Conservation (phyloP, 2,113 vertebrate species). For the Cinclus mexicanus region DNA sequence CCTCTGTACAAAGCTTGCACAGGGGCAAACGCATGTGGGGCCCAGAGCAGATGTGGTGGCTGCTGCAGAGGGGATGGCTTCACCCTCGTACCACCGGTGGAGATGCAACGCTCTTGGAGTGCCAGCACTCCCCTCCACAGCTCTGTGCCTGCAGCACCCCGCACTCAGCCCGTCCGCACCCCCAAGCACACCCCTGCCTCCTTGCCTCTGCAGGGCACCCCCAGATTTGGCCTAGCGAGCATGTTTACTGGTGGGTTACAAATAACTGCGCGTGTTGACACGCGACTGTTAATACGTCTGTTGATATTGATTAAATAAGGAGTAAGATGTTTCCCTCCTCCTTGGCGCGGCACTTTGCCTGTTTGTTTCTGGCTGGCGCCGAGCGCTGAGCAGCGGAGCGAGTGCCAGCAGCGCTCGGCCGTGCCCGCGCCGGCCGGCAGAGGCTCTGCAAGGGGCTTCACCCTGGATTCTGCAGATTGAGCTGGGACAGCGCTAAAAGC, state of each 20-base stretch:
- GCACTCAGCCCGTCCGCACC: fast-evolving
- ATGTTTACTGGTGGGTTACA: constrained; percentile 40
- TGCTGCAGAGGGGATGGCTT: neutral
- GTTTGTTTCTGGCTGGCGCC: constrained; percentile 66
- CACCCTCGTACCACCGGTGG: fast-evolving
- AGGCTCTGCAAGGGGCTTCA: constrained; percentile 43
- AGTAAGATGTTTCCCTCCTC: constrained; percentile 66
- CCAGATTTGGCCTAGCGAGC: neutral
- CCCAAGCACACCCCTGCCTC: neutral
- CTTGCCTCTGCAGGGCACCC: neutral
- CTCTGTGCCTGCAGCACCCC: neutral
- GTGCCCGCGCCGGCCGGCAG: constrained; percentile 7
- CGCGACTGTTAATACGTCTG: neutral
- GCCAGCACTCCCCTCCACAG: neutral
- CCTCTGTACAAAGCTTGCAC: neutral
- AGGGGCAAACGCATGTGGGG: fast-evolving
- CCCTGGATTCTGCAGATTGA: neutral
- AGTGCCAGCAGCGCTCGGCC: constrained; percentile 74
- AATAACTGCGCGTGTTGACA: constrained; percentile 15
- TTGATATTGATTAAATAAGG: constrained; percentile 72
- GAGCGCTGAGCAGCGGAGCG: constrained; percentile 36
- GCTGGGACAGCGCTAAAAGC: neutral
- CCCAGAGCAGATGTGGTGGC: neutral
- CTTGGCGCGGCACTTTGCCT: constrained; percentile 61
- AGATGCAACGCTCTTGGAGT: fast-evolving